phyloP scores from a whole-genome alignment of 2,888 invertebrate species.

The Asteroscopus sphinx region DNA sequence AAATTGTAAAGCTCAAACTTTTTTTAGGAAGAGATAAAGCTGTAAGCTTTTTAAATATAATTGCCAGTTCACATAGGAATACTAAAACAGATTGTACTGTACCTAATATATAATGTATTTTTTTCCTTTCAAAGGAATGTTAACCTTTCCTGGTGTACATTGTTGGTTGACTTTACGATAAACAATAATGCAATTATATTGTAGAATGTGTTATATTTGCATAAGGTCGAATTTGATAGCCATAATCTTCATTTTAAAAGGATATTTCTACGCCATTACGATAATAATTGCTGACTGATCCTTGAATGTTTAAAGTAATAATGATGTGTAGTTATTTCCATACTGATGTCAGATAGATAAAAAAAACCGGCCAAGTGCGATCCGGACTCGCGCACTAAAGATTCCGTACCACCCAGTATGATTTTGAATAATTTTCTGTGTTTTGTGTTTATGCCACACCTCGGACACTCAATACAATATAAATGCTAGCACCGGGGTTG shows the following conservation, averaged over 20 bases:
- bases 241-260: constrained; percentile 7
- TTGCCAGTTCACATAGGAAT: constrained; percentile 9
- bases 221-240: constrained; percentile 21
- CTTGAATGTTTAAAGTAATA: too few species aligned
- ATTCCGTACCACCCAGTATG: too few species aligned
- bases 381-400: too few species aligned
- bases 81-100: constrained; percentile 3
- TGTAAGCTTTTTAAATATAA: constrained; percentile 16
- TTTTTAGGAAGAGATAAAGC: constrained; percentile 1
- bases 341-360: too few species aligned
- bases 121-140: constrained; percentile 13
- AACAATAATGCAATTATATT: constrained; percentile 24
- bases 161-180: constrained; percentile 20
- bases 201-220: constrained; percentile 22
- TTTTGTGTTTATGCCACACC: too few species aligned
- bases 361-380: too few species aligned
- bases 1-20: constrained; percentile 6
- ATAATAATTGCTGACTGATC: too few species aligned
- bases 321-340: too few species aligned
- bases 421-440: too few species aligned
- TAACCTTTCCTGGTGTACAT: constrained; percentile 7
- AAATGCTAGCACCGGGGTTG: too few species aligned
- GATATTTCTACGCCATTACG: too few species aligned
- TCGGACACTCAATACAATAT: too few species aligned
- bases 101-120: background rate